These are phyloP conservation scores for Monopterus albus DNA, from an alignment of 2,113 vertebrate species.

Conservation along the genomic window DNA sequence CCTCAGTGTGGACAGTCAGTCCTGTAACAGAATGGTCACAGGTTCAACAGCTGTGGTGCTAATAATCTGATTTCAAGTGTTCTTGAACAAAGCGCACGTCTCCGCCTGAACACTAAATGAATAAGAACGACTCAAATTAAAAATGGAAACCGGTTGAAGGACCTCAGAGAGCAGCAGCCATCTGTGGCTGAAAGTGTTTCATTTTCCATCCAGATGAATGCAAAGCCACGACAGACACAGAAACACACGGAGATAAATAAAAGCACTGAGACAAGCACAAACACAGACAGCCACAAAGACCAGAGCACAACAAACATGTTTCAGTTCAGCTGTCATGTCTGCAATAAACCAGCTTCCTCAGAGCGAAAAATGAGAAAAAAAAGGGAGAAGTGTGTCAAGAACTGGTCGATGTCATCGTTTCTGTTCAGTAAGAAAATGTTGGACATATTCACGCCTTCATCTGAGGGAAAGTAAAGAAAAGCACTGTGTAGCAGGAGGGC, in stretches of 20 bases:
- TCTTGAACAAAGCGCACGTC: too few species aligned
- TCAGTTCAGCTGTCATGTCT: neutral
- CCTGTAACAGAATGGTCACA: neutral
- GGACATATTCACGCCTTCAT: neutral
- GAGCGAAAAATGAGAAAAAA: neutral
- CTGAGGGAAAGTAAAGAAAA: neutral
- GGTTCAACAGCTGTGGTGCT: neutral
- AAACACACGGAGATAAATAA: neutral
- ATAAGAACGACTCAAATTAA: neutral
- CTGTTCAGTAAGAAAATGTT: neutral
- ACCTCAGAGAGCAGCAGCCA: neutral
- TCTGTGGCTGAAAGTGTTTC: neutral
- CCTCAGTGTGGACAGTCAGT: too few species aligned
- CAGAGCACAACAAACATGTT: neutral
- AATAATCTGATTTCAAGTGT: neutral
- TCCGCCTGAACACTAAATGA: neutral
- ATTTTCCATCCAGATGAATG: neutral
- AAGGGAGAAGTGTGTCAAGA: neutral
- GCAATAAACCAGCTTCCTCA: neutral
- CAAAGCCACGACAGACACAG: neutral
- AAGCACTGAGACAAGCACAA: neutral
- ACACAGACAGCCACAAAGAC: neutral
- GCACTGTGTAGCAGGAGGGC: too few species aligned
- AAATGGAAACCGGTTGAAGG: neutral
- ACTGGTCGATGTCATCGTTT: neutral